Conservation (phyloP, 2,113 vertebrate genomes). For the Lycaon pictus region DNA sequence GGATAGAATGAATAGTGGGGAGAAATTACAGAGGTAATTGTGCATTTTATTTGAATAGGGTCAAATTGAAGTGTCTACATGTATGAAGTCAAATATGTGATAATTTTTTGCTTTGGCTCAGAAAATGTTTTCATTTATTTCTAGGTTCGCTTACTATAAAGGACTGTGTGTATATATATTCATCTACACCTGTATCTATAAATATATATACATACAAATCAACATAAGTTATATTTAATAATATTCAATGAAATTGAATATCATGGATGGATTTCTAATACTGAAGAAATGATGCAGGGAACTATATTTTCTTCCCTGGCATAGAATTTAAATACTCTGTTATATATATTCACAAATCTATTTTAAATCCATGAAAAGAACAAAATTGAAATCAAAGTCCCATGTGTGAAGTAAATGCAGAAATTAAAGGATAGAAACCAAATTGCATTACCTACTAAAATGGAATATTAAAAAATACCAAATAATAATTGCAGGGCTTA, state of each 20-base stretch:
- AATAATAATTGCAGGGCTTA: slow-evolving; percentile 24
- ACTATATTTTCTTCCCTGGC: not conserved
- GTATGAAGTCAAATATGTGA: not conserved
- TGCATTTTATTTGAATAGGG: not conserved
- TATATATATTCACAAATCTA: not conserved
- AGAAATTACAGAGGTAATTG: not conserved
- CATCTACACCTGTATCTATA: not conserved
- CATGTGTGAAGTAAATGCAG: not conserved
- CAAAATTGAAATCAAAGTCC: slow-evolving; percentile 27
- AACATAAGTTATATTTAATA: not conserved
- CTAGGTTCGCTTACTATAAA: not conserved
- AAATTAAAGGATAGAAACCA: not conserved
- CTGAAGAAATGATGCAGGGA: not conserved
- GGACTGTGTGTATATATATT: not conserved
- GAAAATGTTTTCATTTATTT: not conserved
- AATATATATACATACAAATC: not conserved
- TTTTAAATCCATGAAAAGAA: slow-evolving; percentile 29
- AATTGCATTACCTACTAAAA: not conserved
- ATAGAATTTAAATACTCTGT: not conserved
- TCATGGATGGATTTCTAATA: not conserved
- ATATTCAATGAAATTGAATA: not conserved
- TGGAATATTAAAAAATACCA: not conserved
- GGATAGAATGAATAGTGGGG: not conserved
- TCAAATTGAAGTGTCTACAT: not conserved
- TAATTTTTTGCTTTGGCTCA: not conserved